Conservation (phyloP, 1,140 invertebrate species). For the Rhagoletis pomonella region DNA sequence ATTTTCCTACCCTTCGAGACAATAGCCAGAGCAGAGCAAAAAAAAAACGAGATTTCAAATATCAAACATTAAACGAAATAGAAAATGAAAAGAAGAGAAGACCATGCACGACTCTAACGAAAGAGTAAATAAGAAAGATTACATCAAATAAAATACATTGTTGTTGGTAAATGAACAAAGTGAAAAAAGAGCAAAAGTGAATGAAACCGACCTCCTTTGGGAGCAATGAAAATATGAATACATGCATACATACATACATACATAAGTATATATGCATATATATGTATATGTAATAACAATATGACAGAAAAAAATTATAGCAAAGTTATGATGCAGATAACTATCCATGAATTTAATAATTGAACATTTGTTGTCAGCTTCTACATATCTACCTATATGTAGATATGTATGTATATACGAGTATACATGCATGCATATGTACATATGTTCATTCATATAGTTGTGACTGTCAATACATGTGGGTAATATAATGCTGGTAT, state of each 20-base stretch:
- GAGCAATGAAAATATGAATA: neutral
- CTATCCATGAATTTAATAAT: too few relatives aligned
- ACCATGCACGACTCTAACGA: neutral
- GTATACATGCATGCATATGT: too few relatives aligned
- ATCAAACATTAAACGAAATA: neutral
- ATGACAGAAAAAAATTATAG: neutral
- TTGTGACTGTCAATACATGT: too few relatives aligned
- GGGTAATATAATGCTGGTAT: too few relatives aligned
- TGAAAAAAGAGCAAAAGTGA: neutral
- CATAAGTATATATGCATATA: neutral
- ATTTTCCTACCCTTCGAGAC: conserved; percentile 29
- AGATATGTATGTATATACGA: too few relatives aligned
- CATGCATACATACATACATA: neutral
- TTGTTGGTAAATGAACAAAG: neutral
- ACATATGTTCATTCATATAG: too few relatives aligned
- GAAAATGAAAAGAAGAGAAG: neutral
- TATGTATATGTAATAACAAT: too few relatives aligned
- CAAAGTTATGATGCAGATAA: too few relatives aligned
- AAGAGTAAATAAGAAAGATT: neutral
- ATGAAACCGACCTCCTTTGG: neutral
- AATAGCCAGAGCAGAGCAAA: neutral
- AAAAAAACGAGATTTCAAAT: neutral
- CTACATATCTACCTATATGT: too few relatives aligned
- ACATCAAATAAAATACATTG: neutral
- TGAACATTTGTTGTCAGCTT: too few relatives aligned